Conservation (phyloP, 2,113 vertebrate genomes). For the Platycercus adscitus region DNA sequence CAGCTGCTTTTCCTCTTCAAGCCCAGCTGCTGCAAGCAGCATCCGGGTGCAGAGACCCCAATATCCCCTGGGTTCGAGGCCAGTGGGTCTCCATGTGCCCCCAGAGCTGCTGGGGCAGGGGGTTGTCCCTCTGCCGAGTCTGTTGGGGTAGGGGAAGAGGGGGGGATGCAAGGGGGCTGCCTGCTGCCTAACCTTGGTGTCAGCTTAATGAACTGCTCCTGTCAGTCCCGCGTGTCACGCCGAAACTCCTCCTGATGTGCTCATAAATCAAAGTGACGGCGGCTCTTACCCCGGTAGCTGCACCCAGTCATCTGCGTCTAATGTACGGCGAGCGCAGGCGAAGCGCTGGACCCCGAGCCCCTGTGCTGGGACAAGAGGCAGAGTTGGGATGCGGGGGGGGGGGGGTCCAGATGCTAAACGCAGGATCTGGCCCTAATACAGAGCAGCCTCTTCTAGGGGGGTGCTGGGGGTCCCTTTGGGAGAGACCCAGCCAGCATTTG, state of each 20-base stretch:
- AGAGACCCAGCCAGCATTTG: background rate
- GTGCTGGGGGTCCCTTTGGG: background rate
- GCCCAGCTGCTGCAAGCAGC: background rate
- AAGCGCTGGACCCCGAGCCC: slow-evolving; percentile 68
- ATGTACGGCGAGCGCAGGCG: slow-evolving; percentile 81
- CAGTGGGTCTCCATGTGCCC: background rate
- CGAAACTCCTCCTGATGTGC: slow-evolving; percentile 92
- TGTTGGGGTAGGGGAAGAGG: background rate
- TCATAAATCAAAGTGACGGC: slow-evolving; percentile 96
- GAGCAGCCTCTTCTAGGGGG: background rate
- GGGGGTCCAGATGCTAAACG: fast-evolving
- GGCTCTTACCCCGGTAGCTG: slow-evolving; percentile 88
- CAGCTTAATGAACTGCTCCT: slow-evolving; percentile 93
- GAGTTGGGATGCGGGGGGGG: background rate
- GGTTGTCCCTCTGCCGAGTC: background rate
- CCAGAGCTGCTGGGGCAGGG: background rate
- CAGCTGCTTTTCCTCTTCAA: background rate
- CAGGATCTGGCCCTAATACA: fast-evolving
- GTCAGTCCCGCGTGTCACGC: slow-evolving; percentile 88
- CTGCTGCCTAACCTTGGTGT: slow-evolving; percentile 70
- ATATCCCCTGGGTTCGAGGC: fast-evolving
- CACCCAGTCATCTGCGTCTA: slow-evolving; percentile 89
- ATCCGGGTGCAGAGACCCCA: background rate
- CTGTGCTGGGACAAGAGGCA: background rate
- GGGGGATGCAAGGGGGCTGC: background rate